These are phyloP conservation scores for Syngnathus rostellatus DNA, from an alignment of 2,797 vertebrate genomes.

Conservation along the genomic window DNA sequence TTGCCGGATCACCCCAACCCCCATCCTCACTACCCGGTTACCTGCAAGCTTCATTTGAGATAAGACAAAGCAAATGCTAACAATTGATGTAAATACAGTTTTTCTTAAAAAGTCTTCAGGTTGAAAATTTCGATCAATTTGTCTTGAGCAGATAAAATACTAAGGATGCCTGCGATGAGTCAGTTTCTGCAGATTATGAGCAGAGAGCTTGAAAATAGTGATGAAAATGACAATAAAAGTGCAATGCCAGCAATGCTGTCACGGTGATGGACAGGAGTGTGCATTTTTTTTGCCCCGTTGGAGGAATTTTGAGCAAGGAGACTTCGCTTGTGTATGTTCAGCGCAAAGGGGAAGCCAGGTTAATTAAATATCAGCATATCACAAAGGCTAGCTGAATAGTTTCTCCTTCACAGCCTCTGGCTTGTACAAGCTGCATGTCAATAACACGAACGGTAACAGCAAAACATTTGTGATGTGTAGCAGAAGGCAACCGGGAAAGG, in stretches of 20 bases:
- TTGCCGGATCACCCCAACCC: constrained; percentile 21
- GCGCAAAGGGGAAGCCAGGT: constrained; percentile 14
- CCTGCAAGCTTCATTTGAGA: constrained; percentile 19
- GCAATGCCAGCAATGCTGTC: constrained; percentile 35
- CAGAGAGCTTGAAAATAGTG: constrained; percentile 39
- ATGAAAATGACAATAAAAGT: constrained; percentile 46
- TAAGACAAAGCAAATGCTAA: constrained; percentile 4
- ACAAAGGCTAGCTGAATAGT: constrained; percentile 16
- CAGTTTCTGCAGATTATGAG: constrained; percentile 19
- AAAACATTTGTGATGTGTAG: background rate
- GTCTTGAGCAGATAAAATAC: too few relatives aligned
- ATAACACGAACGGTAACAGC: background rate
- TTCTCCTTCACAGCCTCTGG: constrained; percentile 4
- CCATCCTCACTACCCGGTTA: constrained; percentile 19
- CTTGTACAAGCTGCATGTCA: constrained; percentile 9
- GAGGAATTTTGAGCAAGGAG: constrained; percentile 39
- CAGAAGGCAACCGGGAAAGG: constrained; percentile 24
- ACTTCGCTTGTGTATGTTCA: constrained; percentile 9
- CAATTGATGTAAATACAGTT: background rate
- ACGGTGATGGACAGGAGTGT: constrained; percentile 30
- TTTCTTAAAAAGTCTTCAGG: too few relatives aligned
- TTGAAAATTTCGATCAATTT: too few relatives aligned
- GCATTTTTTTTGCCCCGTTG: constrained; percentile 45
- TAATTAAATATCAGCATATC: constrained; percentile 47
- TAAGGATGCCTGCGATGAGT: constrained; percentile 14